Percentiles rank a stretch among this genome's conserved stretches.
Evolutionary conservation across 2,888 invertebrate species (phyloP).

Genomic region (Coecobrya sp.): DNA sequence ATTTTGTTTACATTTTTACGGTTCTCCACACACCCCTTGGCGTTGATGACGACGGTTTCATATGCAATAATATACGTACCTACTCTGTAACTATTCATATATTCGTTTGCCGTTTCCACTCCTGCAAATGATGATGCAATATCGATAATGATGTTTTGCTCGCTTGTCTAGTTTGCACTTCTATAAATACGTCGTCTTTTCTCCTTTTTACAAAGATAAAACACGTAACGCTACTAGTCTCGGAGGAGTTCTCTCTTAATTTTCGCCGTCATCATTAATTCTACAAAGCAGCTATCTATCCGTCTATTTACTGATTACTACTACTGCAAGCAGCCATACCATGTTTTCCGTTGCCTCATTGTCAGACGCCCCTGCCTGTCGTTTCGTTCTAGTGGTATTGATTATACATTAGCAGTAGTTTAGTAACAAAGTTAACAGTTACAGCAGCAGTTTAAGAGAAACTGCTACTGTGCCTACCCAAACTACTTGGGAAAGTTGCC

Average conservation of each 20-base stretch:
- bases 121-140: constrained; percentile 53
- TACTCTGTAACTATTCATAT: no score
- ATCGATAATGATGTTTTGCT: constrained; percentile 65
- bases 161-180: constrained; percentile 69
- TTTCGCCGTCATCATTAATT: constrained; percentile 77
- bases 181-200: constrained; percentile 17
- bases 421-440: constrained; percentile 47
- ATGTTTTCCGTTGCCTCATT: background rate
- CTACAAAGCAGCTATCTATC: constrained; percentile 34
- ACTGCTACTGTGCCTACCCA: constrained; percentile 4
- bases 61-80: no score
- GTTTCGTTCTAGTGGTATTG: constrained; percentile 38
- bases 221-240: constrained; percentile 46
- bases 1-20: constrained; percentile 72
- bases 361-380: background rate
- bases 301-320: background rate
- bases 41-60: background rate
- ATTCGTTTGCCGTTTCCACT: background rate
- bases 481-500: constrained; percentile 31
- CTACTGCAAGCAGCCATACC: background rate
- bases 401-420: constrained; percentile 64
- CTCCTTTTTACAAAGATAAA: constrained; percentile 33
- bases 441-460: background rate
- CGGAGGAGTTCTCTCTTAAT: constrained; percentile 74
- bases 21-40: constrained; percentile 61